Conservation (phyloP, 1,140 invertebrate genomes). For the Magallana ariakensis region DNA sequence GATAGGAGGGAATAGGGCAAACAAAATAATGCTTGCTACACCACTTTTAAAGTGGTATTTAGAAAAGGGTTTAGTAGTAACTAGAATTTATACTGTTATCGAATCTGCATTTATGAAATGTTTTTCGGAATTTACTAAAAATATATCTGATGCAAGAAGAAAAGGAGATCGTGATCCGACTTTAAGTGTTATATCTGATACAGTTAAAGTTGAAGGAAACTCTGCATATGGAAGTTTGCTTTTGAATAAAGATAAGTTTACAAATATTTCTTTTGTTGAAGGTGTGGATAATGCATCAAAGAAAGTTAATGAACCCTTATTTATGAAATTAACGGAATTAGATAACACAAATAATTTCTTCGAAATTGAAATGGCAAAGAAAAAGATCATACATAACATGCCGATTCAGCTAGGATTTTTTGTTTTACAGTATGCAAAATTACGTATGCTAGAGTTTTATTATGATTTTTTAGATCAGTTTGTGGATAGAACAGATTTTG, state of each 20-base stretch:
- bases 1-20: constrained; percentile 54
- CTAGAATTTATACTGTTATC: constrained; percentile 59
- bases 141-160: constrained; percentile 50
- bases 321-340: neutral
- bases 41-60: constrained; percentile 62
- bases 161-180: neutral
- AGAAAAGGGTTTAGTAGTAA: constrained; percentile 58
- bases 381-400: constrained; percentile 12
- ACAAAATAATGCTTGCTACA: constrained; percentile 59
- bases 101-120: constrained; percentile 57
- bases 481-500: constrained; percentile 49
- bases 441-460: constrained; percentile 63
- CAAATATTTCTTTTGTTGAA: neutral
- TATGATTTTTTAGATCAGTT: constrained; percentile 62
- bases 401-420: constrained; percentile 59
- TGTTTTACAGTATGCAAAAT: constrained; percentile 63
- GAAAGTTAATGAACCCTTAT: neutral
- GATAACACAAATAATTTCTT: neutral
- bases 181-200: neutral
- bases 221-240: constrained; percentile 14
- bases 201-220: neutral
- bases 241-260: neutral
- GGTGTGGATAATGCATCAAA: neutral
- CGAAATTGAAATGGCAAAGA: neutral
- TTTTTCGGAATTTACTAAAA: constrained; percentile 45